A percentile compares a stretch with the other conserved stretches of the same genome.
Conservation (phyloP, 2,113 vertebrate species). For the Hucho hucho region DNA sequence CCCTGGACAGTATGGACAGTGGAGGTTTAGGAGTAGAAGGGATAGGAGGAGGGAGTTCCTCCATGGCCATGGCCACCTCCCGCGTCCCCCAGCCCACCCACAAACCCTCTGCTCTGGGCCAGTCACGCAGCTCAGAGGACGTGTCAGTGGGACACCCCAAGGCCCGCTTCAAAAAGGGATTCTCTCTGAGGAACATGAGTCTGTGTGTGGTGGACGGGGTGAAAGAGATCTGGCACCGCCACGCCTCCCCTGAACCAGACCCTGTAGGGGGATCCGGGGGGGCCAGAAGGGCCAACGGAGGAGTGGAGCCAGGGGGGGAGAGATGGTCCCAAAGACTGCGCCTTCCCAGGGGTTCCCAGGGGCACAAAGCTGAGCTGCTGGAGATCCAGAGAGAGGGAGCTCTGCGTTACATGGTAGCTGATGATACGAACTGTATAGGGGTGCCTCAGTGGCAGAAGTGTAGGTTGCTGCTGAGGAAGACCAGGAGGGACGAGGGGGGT, state of each 20-base stretch:
- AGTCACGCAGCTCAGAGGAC: conserved; percentile 94
- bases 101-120: conserved; percentile 82
- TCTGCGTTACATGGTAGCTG: conserved; percentile 93
- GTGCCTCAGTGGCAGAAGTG: conserved; percentile 95
- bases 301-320: conserved; percentile 52
- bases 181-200: conserved; percentile 96
- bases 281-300: conserved; percentile 58
- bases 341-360: conserved; percentile 71
- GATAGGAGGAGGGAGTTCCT: conserved; percentile 20
- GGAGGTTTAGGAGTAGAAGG: conserved; percentile 55
- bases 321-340: conserved; percentile 81
- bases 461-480: conserved; percentile 87
- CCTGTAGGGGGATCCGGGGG: conserved; percentile 30
- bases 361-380: conserved; percentile 85
- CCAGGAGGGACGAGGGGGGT: conserved; percentile 79
- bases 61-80: conserved; percentile 17
- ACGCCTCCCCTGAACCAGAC: conserved; percentile 85
- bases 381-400: conserved; percentile 95
- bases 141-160: conserved; percentile 81
- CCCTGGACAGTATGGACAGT: conserved; percentile 85
- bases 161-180: conserved; percentile 92
- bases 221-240: conserved; percentile 94
- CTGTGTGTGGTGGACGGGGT: conserved; percentile 93
- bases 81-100: conserved; percentile 65
- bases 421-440: conserved; percentile 88